Base-by-base conservation (phyloP, 30 jellyfish, hydroid and myxozoan species). In the Cassiopea xamachana region DNA sequence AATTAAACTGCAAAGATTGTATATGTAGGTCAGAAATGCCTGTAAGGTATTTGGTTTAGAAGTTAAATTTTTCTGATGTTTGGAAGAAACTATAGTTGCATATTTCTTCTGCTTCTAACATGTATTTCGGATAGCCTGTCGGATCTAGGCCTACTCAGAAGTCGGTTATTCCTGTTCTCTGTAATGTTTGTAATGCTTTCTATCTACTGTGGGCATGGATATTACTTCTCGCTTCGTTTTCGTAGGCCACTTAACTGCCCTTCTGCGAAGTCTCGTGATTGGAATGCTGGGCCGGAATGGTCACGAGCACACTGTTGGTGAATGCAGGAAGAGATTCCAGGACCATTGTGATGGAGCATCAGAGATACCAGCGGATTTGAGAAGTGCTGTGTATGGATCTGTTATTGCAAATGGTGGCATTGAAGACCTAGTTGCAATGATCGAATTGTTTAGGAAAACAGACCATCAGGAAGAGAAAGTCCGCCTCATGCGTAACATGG, bases 391-490 rank as follows among this genome's bases (percentile, higher is more conserved):
- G 7, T 95, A 86, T 87, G 92, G 97, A 43, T 88, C 97, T 61
- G 99, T 96, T 12, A 75, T 82, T 55, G 79, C 93, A 50, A 87
- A 91, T 84, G 99, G 98, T 5, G 96, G 84, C 73, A 82, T 68
- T 18, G 90, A 46, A 55, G 94, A 97, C 13, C 86, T 96, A 18
- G 94, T 92, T 19, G 90, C 93, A 1, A 83, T 96, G 98, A 77
- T 89, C 7, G 93, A 77, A 48, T 75, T 96, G 75, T 89, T 87
- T 90, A 79, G 91, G 59, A 87, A 89, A 46, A 85, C 96, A 13
- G 97, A 89, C n/a, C 96, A 85, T 81, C 93, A 88, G 69, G 99
- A 96, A 69, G 99, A 96, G 69, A 89, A 92, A 77, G 88, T 70
- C 43, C 94, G 99, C 49, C 80, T 96, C 16, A 82, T 96, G 93